phyloP scores from a whole-genome alignment of 2,888 invertebrate genomes.

The Cantharis lateralis region DNA sequence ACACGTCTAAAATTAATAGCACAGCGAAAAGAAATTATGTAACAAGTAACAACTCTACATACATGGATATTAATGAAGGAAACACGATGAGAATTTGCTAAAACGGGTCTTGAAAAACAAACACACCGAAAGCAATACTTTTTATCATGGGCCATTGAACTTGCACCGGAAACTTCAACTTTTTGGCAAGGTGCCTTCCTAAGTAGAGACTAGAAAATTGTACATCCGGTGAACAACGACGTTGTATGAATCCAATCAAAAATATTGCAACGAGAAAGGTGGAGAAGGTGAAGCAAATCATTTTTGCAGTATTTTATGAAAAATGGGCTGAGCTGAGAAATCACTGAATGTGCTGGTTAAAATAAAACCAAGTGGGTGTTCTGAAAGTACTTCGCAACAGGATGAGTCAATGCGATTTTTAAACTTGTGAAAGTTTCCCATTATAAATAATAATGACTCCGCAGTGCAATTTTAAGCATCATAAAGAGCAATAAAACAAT shows the following conservation, averaged over 20 bases:
- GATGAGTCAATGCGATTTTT: neutral
- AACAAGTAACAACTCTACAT: neutral
- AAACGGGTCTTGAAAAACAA: slow-evolving; percentile 4
- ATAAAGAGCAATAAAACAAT: neutral
- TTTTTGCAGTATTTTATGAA: neutral
- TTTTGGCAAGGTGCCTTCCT: slow-evolving; percentile 23
- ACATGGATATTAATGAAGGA: neutral
- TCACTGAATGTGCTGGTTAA: neutral
- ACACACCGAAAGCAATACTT: slow-evolving; percentile 12
- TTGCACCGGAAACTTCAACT: slow-evolving; percentile 13
- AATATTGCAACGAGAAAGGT: neutral
- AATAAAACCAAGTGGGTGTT: neutral
- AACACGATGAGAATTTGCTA: neutral
- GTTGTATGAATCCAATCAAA: slow-evolving; percentile 1
- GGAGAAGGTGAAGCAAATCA: neutral
- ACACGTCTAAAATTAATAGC: neutral
- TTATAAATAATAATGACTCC: neutral
- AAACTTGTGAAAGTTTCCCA: neutral
- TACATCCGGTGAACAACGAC: slow-evolving; percentile 7
- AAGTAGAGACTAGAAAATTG: neutral
- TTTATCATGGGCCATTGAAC: slow-evolving; percentile 19
- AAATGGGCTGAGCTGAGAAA: neutral
- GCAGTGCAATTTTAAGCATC: neutral
- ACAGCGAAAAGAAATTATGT: neutral
- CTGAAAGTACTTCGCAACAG: neutral